These are phyloP conservation scores for Pterois miles DNA, from an alignment of 2,797 vertebrate genomes.

Conservation along the genomic window DNA sequence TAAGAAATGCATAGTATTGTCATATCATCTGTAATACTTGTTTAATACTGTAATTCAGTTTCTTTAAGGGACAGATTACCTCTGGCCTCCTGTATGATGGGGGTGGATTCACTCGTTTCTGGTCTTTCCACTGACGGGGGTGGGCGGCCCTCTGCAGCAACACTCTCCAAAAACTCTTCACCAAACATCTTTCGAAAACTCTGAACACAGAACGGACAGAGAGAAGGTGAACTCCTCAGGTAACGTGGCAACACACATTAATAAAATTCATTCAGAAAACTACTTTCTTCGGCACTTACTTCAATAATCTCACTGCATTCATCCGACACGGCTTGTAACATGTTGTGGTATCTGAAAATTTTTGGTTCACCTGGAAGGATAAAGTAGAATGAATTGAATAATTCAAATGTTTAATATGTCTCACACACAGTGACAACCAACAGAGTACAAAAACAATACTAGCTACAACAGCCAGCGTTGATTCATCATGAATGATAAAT, in stretches of 20 bases:
- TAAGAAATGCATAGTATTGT: neutral
- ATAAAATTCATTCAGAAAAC: neutral
- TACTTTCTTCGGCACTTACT: conserved; percentile 73
- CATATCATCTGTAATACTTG: neutral
- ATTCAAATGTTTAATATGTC: neutral
- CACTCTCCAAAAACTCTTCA: conserved; percentile 69
- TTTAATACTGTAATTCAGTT: neutral
- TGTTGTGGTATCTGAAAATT: conserved; percentile 76
- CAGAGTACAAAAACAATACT: neutral
- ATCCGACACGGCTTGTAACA: conserved; percentile 83
- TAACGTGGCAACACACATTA: neutral
- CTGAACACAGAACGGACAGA: conserved; percentile 62
- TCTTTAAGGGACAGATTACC: conserved; percentile 69
- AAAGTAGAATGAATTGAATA: neutral
- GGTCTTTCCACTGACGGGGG: conserved; percentile 55
- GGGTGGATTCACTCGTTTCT: conserved; percentile 71
- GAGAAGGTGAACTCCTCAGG: neutral
- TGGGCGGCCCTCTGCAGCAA: conserved; percentile 35
- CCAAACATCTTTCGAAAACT: conserved; percentile 74
- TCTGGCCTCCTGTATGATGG: conserved; percentile 74
- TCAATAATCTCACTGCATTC: conserved; percentile 85
- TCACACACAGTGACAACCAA: neutral
- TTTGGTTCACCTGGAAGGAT: conserved; percentile 66
- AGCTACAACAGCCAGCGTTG: neutral
- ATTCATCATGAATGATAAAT: conserved; percentile 22